A percentile compares a stretch with the other conserved stretches of the same genome.
phyloP scores from a whole-genome alignment of 2,113 vertebrate genomes.

The Bujurquina vittata region DNA sequence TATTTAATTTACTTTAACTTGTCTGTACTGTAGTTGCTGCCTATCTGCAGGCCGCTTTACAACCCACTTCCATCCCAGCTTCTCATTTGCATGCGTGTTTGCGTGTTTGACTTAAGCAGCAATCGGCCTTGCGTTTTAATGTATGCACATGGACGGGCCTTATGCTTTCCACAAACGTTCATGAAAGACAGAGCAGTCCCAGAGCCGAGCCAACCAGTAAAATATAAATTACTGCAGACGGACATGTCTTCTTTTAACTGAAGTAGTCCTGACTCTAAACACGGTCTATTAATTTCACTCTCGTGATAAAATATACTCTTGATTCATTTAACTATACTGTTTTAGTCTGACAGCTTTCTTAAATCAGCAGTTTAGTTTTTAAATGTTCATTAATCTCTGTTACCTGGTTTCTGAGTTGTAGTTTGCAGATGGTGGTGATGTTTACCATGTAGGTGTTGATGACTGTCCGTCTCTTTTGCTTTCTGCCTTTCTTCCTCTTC shows the following conservation, averaged over 20 bases:
- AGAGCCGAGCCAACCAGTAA: not conserved
- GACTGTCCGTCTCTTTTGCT: constrained; percentile 28
- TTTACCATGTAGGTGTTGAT: constrained; percentile 47
- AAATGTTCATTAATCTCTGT: rapidly evolving
- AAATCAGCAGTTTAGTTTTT: not conserved
- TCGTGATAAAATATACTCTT: not conserved
- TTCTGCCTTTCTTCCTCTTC: constrained; percentile 62
- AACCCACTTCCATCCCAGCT: not conserved
- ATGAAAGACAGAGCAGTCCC: not conserved
- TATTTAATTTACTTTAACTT: not conserved
- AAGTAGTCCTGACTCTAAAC: not conserved
- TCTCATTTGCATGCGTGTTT: not conserved
- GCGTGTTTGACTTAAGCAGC: not conserved
- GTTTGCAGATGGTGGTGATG: constrained; percentile 65
- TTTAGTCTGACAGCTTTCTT: not conserved
- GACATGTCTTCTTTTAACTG: not conserved
- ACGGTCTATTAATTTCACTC: not conserved
- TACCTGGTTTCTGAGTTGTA: constrained; percentile 75
- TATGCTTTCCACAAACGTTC: not conserved
- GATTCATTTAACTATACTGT: not conserved
- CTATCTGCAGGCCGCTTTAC: not conserved
- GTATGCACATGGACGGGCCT: not conserved
- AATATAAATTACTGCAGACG: not conserved
- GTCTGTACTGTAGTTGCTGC: not conserved
- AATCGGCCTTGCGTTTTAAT: not conserved